These are phyloP conservation scores for Panthera tigris DNA, from an alignment of 2,113 vertebrate genomes.

Conservation along the genomic window DNA sequence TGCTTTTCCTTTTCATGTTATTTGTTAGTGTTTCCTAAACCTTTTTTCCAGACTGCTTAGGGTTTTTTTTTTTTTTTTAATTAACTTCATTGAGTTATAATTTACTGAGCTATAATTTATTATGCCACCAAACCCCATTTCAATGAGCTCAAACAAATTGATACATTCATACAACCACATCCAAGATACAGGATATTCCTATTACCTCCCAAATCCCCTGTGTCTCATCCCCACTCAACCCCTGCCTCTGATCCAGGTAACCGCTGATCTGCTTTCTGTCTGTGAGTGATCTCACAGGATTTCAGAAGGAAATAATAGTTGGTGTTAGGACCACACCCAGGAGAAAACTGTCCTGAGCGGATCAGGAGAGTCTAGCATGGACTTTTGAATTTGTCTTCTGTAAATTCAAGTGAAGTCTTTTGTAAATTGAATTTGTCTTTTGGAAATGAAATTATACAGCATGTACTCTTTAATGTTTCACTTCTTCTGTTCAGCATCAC, in stretches of 20 bases:
- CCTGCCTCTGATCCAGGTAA: neutral
- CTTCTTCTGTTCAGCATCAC: neutral
- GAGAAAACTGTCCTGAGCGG: neutral
- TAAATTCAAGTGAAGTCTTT: too few species aligned
- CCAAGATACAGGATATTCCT: neutral
- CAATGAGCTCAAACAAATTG: neutral
- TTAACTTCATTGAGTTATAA: neutral
- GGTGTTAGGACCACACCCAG: neutral
- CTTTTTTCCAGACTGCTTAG: neutral
- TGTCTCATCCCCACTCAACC: neutral
- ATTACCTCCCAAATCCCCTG: neutral
- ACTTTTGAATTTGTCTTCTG: neutral
- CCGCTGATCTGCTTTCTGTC: neutral
- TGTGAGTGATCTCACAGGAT: neutral
- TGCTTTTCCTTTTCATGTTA: neutral
- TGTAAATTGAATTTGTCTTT: neutral
- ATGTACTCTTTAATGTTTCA: neutral
- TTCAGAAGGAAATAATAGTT: neutral
- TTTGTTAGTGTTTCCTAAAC: neutral
- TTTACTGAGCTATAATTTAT: neutral
- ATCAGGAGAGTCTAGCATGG: neutral
- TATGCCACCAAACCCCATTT: neutral
- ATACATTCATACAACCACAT: neutral
- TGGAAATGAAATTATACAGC: neutral
- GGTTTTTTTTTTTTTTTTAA: neutral